Conservation (phyloP, 2,113 vertebrate species). For the Sus scrofa region DNA sequence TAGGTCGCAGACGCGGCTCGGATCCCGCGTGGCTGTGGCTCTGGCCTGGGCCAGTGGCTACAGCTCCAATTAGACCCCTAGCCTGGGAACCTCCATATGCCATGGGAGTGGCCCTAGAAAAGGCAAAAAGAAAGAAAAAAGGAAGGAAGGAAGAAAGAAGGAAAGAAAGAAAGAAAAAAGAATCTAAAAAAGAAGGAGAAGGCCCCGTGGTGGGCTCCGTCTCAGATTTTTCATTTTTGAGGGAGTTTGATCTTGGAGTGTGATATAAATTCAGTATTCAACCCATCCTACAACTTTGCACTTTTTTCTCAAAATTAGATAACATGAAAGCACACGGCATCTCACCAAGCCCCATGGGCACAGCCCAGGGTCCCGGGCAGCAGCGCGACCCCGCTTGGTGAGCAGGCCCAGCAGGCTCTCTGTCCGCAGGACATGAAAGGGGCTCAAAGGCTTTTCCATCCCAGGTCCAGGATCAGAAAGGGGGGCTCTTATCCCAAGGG, state of each 20-base stretch:
- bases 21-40: too few relatives aligned
- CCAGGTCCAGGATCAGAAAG: accelerated
- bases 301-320: background rate
- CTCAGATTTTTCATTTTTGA: background rate
- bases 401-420: accelerated
- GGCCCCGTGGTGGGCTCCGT: background rate
- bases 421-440: accelerated
- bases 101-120: too few relatives aligned
- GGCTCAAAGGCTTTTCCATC: background rate
- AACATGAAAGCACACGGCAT: accelerated
- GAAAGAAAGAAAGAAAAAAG: too few relatives aligned
- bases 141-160: too few relatives aligned
- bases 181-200: too few relatives aligned
- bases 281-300: background rate
- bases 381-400: accelerated
- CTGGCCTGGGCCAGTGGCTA: too few relatives aligned
- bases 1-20: too few relatives aligned
- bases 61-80: too few relatives aligned
- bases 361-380: accelerated
- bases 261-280: background rate
- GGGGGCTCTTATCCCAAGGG: too few relatives aligned
- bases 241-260: background rate
- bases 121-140: too few relatives aligned
- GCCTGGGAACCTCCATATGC: too few relatives aligned
- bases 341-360: accelerated